These are phyloP conservation scores for Notodonta ziczac DNA, from an alignment of 2,888 invertebrate species.

Conservation along the genomic window DNA sequence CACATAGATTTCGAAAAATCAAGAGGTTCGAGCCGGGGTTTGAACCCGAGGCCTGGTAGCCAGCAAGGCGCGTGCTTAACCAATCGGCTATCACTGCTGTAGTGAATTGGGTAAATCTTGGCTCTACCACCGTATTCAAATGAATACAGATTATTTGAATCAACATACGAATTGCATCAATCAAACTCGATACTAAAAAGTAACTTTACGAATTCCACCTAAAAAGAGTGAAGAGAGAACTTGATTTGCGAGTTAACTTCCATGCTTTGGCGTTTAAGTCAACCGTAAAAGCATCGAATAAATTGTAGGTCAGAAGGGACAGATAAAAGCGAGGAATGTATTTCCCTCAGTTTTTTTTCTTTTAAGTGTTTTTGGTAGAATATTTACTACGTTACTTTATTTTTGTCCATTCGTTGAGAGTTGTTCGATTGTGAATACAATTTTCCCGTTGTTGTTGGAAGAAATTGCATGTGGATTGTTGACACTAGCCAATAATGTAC, in stretches of 20 bases:
- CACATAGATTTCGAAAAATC: too few species aligned
- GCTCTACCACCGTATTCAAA: background rate
- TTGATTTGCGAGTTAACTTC: slow-evolving; percentile 76
- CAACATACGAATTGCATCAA: background rate
- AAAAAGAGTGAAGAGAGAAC: slow-evolving; percentile 61
- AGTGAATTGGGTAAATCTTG: too few species aligned
- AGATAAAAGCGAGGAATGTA: slow-evolving; percentile 73
- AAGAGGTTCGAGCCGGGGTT: too few species aligned
- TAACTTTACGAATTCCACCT: slow-evolving; percentile 44
- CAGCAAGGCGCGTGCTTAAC: too few species aligned
- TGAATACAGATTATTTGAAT: background rate
- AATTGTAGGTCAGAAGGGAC: slow-evolving; percentile 83
- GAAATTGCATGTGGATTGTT: too few species aligned
- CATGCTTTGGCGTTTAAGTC: slow-evolving; percentile 81
- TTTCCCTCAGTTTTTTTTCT: slow-evolving; percentile 66
- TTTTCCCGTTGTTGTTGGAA: background rate
- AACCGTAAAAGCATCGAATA: slow-evolving; percentile 81
- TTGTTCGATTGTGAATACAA: slow-evolving; percentile 8
- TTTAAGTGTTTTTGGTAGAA: slow-evolving; percentile 68
- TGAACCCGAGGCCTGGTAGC: too few species aligned
- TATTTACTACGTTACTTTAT: slow-evolving; percentile 64
- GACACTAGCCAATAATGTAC: too few species aligned
- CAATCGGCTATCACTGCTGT: too few species aligned
- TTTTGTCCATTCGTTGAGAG: slow-evolving; percentile 35
- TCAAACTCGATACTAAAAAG: slow-evolving; percentile 24